These are phyloP conservation scores for Macroteleia sp. DNA, from an alignment of 2,888 invertebrate species.

Conservation along the genomic window DNA sequence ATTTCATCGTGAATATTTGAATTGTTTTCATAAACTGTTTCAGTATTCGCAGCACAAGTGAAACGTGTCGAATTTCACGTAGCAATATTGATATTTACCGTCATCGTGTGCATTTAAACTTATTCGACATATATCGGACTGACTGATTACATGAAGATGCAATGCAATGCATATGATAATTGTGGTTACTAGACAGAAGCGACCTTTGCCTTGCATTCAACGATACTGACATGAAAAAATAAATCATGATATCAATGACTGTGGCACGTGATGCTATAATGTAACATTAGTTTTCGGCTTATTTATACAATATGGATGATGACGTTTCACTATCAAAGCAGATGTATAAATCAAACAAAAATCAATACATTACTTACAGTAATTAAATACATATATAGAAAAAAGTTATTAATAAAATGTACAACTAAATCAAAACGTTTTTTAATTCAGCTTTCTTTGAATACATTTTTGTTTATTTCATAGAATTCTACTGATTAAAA, in stretches of 20 bases:
- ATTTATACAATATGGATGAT: too few species aligned
- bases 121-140: slow-evolving; percentile 33
- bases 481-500: too few species aligned
- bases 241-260: slow-evolving; percentile 49
- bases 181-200: slow-evolving; percentile 37
- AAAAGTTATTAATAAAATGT: too few species aligned
- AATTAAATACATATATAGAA: too few species aligned
- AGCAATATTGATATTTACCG: slow-evolving; percentile 41
- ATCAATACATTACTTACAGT: too few species aligned
- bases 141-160: slow-evolving; percentile 47
- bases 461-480: too few species aligned
- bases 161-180: slow-evolving; percentile 54
- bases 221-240: slow-evolving; percentile 53
- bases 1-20: slow-evolving; percentile 27
- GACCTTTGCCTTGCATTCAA: slow-evolving; percentile 62
- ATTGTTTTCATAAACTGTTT: slow-evolving; percentile 12
- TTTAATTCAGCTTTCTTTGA: too few species aligned
- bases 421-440: too few species aligned
- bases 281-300: too few species aligned
- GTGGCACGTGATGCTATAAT: slow-evolving; percentile 49
- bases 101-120: slow-evolving; percentile 43
- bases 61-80: slow-evolving; percentile 43
- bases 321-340: too few species aligned
- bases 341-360: too few species aligned
- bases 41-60: slow-evolving; percentile 8